Evolutionary conservation across 2,797 vertebrate genomes (phyloP), one percentile per base, ranked within the genome.

Genomic region (Cetoscarus ocellatus): DNA sequence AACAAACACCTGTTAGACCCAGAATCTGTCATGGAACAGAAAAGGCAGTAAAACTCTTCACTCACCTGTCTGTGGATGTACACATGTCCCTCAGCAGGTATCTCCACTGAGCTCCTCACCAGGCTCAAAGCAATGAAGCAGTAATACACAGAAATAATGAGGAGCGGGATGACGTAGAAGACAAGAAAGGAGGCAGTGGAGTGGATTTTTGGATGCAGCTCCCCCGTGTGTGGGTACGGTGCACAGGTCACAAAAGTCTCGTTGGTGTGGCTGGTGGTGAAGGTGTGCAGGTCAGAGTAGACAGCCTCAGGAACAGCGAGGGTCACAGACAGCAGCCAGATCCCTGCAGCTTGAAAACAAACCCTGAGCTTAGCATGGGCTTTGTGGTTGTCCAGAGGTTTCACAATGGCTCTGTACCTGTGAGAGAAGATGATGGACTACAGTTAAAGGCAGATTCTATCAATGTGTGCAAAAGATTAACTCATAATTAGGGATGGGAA

Each of bases 391-490:
- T 98, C 96, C 96, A 99, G 94, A 0, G 98, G 97, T 62, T 93
- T 96, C 61, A 99, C 97, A 8, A 99, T 98, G 5, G 96, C 97
- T 93, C 94, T 98, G 88, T 98, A 99, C 90, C 97, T 99, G 85
- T 67, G 39, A 59, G 12, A 72, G 9, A n/a, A 73, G 10, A 61
- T 36, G 34, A 49, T 4, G 38, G 7, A 17, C n/a, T 45, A 6
- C 10, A 39, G 56, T 19, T 4, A 39, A 11, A 39, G 12, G 3
- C 17, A 12, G 8, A 5, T 52, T 47, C 14, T 36, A 5, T n/a
- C 42, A 11, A 5, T 43, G 0, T 61, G 8, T 35, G 53, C 8
- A 45, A n/a, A 51, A 12, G 14, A 45, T 8, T 6, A 49, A 34
- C 34, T 57, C 13, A 27, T 61, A 27, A 27, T n/a, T n/a, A n/a